Base-by-base conservation (phyloP, 2,113 vertebrate species). In the Corapipo altera region DNA sequence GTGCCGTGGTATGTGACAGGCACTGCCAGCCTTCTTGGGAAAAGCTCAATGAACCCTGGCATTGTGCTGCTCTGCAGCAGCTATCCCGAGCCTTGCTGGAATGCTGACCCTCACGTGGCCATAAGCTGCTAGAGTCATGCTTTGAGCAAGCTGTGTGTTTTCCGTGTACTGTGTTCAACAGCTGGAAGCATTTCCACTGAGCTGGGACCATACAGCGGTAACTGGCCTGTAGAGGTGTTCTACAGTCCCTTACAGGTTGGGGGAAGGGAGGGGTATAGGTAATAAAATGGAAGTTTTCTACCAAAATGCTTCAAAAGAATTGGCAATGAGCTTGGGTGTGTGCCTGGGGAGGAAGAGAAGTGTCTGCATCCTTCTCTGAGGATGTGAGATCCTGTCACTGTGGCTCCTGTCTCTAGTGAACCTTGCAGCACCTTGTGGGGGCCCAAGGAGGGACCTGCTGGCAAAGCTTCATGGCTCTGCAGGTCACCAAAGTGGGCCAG, bases 11-110 rank as follows among this genome's bases (percentile, higher is more conserved):
- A 19, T 8, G 15, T 41, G 51, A 17, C 6, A 3, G 8, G 26
- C 11, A 1, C 14, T 30, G 74, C 33, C n/a, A 26, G 0, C 0
- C 3, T 33, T n/a, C 11, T 69, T 44, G 0, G 0, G 12, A 37
- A 2, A 10, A 17, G 37, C 57, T 70, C 8, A 4, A 1, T 12
- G 46, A 57, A 5, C n/a, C 0, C 0, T 35, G 41, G n/a, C 1
- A 0, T 12, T 39, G 14, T 39, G 27, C 46, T 52, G 41, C 19
- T 73, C 8, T 51, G n/a, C 41, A 15, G 39, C 18, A 51, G 44
- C 49, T 44, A 0, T 57, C 27, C 24, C 4, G 4, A 35, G 37
- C 61, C 55, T 74, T 32, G 22, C 77, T 58, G 28, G 44, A 18
- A 3, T 41, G 26, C 77, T 81, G 70, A 37, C 59, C 35, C 37